Conservation (phyloP, 1,140 invertebrate genomes). For the Theocolax elegans region DNA sequence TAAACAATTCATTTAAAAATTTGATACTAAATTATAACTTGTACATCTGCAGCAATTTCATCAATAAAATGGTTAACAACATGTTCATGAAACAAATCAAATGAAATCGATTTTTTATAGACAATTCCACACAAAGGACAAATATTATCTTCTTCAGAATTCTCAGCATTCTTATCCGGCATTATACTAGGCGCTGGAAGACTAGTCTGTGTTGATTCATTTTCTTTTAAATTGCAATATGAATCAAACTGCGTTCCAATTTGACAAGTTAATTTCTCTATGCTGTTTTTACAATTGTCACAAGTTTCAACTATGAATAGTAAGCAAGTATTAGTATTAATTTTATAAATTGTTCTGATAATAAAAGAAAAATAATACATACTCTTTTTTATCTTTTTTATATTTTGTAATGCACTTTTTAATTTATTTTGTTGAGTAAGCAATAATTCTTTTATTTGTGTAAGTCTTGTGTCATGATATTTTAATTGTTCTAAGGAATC, state of each 20-base stretch:
- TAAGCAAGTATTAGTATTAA: neutral
- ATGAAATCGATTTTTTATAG: slow-evolving; percentile 56
- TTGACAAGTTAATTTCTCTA: slow-evolving; percentile 57
- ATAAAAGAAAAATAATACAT: slow-evolving; percentile 28
- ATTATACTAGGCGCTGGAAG: slow-evolving; percentile 45
- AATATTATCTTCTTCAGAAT: slow-evolving; percentile 50
- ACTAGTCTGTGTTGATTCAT: slow-evolving; percentile 59
- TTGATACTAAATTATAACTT: no score
- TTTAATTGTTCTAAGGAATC: slow-evolving; percentile 74
- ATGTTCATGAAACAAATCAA: slow-evolving; percentile 65
- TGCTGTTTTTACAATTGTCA: slow-evolving; percentile 55
- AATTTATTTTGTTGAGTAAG: slow-evolving; percentile 74
- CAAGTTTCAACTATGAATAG: slow-evolving; percentile 52
- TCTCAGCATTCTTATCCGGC: slow-evolving; percentile 45
- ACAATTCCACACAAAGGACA: slow-evolving; percentile 64
- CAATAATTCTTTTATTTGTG: slow-evolving; percentile 72
- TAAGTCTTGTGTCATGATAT: slow-evolving; percentile 73
- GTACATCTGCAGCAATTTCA: slow-evolving; percentile 50
- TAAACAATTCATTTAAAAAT: no score
- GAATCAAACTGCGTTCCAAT: slow-evolving; percentile 58
- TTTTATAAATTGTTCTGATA: neutral
- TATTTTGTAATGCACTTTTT: slow-evolving; percentile 64
- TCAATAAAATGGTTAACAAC: slow-evolving; percentile 65
- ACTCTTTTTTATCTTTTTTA: slow-evolving; percentile 60
- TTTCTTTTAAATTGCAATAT: slow-evolving; percentile 54